Base-by-base conservation (phyloP, 2,113 vertebrate species). In the Spea multiplicata region DNA sequence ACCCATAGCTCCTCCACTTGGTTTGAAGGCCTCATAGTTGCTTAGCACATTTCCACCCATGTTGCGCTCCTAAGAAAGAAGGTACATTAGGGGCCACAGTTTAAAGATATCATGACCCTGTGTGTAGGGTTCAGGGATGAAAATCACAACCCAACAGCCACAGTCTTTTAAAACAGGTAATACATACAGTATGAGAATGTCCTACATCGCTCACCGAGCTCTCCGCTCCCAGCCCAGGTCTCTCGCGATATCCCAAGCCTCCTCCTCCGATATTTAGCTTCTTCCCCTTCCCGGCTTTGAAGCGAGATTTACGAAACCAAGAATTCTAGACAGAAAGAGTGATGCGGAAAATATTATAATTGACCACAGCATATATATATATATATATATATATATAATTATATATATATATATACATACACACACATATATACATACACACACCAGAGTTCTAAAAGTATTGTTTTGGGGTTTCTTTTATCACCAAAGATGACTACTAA, bases 231-330 rank as follows among this genome's bases (percentile, higher is more conserved):
- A 99, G 90, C 4, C 97, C 97, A 0, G 97, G 97, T 64, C 97
- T 94, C 66, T 99, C 97, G 48, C 92, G 92, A 77, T 99, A 99
- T 0, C 97, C 97, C 44, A 99, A 88, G 74, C 97, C 97, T 1
- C 97, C 97, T 52, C 97, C 97, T 49, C 97, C 97, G 59, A 99
- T 96, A 61, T 99, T 99, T 78, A 96, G 84, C 86, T 93, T 99
- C 88, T 98, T 99, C 81, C 97, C 97, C 87, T 96, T 96, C 4
- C 97, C 97, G 75, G 92, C 91, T 87, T 99, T 99, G 83, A 99
- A 99, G 48, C 97, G 92, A 0, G 97, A 98, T 84, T 99, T 99
- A 76, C 97, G 91, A 90, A 99, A 99, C 97, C 97, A 99, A 0
- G 96, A 92, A 85, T 98, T 99, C 97, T 99, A 82, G 17, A 69